Base-by-base conservation (phyloP, 2,888 invertebrate species). In the Herminia tarsipennalis region DNA sequence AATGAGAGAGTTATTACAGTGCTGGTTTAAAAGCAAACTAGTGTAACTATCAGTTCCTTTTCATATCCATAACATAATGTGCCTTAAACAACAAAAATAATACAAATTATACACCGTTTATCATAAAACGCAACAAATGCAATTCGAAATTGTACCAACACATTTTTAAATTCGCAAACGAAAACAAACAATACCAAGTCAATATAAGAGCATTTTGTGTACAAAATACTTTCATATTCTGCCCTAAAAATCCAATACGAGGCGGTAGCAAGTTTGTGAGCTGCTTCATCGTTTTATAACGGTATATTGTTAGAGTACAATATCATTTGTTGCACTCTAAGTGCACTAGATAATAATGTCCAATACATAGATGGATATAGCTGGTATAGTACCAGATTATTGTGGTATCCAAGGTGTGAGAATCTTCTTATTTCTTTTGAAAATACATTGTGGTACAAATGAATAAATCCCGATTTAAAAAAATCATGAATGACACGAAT, bases 251-350 rank as follows among this genome's bases (percentile, higher is more conserved):
- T 59, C 28, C 41, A 45, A 54, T 52, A 45, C 27, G 10, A 17
- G 25, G 13, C 28, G 28, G 56, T 35, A 43, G 68, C 44, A 41
- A 48, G 65, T 64, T 54, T 66, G 62, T 40, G 45, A 56, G 42
- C 53, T 39, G 59, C 72, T 71, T 70, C 71, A 71, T 66, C 64
- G 65, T 64, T 70, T 67, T 66, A 71, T 67, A 71, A 73, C 63
- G 57, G 66, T 56, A 61, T 68, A 70, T 60, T 61, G 62, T 59
- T 69, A 37, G n/a, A n/a, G 40, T 55, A 73, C 73, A 70, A 69
- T 76, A 76, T 78, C 69, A 76, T 78, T 78, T 77, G 80, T 74
- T 75, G 78, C 73, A 69, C 73, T 73, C 69, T 70, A 77, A 80
- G 68, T 70, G 64, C 53, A 45, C 66, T 40, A 54, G 71, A 78